Evolutionary conservation across 2,888 invertebrate species (phyloP).

Genomic region (Xanthia icteritia): DNA sequence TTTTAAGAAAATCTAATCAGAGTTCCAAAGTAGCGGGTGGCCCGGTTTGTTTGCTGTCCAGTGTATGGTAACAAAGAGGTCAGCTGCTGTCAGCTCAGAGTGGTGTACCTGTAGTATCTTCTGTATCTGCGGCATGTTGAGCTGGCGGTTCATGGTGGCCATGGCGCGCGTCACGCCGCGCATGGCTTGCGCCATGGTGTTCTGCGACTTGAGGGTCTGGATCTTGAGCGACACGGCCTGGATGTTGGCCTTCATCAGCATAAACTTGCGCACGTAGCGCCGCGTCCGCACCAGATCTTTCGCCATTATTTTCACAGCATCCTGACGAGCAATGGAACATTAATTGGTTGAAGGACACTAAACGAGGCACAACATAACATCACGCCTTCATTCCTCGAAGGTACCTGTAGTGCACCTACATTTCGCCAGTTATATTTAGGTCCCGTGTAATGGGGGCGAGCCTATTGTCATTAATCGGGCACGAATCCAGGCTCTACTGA

Average conservation of each 20-base stretch:
- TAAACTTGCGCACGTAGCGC: constrained; percentile 98
- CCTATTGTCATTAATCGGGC: no score
- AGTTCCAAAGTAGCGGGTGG: no score
- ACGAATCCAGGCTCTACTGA: no score
- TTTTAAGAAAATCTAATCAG: no score
- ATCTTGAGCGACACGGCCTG: constrained; percentile 99
- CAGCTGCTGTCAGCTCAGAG: neutral
- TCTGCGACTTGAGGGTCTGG: constrained; percentile 99
- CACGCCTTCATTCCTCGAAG: no score
- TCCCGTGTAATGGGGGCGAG: no score
- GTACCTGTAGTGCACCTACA: no score
- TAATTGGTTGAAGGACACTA: neutral
- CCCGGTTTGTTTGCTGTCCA: no score
- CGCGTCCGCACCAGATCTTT: constrained; percentile 99
- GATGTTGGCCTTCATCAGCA: constrained; percentile 99
- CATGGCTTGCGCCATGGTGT: constrained; percentile 99
- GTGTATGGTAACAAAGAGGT: no score
- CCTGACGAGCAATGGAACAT: constrained; percentile 76
- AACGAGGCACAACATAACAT: neutral
- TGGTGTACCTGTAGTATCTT: constrained; percentile 92
- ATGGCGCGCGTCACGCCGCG: constrained; percentile 99
- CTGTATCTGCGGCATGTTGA: constrained; percentile 99
- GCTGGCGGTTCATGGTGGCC: constrained; percentile 99
- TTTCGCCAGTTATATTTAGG: no score
- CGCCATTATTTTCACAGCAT: constrained; percentile 99